These are phyloP conservation scores for Petrocephalus zakoni DNA, from an alignment of 2,113 vertebrate species.

Conservation along the genomic window DNA sequence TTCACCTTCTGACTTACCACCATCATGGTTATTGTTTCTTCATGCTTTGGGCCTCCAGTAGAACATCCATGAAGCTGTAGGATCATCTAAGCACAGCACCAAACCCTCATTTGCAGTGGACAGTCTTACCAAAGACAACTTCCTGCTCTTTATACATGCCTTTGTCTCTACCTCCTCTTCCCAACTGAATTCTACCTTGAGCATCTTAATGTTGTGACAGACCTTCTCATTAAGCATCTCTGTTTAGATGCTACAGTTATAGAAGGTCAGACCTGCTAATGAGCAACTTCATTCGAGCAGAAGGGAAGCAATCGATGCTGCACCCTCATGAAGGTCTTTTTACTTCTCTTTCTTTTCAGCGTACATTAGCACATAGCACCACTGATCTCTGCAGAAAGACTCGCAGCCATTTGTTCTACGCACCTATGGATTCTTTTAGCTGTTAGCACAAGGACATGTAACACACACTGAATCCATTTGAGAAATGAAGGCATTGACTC, in stretches of 20 bases:
- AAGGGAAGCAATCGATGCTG: too few relatives aligned
- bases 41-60: neutral
- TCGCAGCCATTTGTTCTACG: neutral
- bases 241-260: neutral
- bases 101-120: neutral
- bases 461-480: neutral
- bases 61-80: neutral
- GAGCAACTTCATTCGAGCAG: neutral
- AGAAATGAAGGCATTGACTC: neutral
- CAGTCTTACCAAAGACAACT: neutral
- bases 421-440: neutral
- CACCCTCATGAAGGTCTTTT: neutral
- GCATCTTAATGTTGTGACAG: neutral
- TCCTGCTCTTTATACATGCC: neutral
- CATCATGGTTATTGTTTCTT: neutral
- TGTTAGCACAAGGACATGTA: neutral
- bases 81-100: neutral
- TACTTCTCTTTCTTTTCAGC: neutral
- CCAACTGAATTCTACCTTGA: neutral
- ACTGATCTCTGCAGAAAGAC: neutral
- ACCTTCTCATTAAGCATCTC: slow-evolving; percentile 14
- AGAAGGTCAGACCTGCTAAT: neutral
- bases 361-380: neutral
- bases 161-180: neutral
- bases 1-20: neutral